Evolutionary conservation across 2,888 invertebrate species (phyloP).

Genomic region (Napeogenes inachia): DNA sequence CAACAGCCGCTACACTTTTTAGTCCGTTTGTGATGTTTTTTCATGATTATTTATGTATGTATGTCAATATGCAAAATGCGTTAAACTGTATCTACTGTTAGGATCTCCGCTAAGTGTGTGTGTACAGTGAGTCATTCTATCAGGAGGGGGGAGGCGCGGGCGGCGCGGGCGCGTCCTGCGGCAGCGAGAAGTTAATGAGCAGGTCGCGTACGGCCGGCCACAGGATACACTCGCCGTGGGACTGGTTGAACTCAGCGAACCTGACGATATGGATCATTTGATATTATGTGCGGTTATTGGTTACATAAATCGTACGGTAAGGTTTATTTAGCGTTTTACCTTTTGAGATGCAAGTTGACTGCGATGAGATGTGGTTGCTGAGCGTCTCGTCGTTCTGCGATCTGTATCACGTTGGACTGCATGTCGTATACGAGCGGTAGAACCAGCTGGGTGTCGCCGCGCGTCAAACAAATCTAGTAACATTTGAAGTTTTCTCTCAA

Average conservation of each 20-base stretch:
- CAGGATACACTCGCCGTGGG: conserved; percentile 92
- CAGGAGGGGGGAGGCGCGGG: conserved; percentile 59
- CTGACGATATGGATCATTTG: conserved; percentile 39
- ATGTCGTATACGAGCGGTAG: conserved; percentile 95
- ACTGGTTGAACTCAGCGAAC: conserved; percentile 85
- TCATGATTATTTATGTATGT: too few relatives aligned
- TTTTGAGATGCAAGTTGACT: conserved; percentile 67
- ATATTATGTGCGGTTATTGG: too few relatives aligned
- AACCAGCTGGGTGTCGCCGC: conserved; percentile 80
- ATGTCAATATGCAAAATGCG: too few relatives aligned
- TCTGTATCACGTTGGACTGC: conserved; percentile 88
- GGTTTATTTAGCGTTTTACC: conserved; percentile 41
- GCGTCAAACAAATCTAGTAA: conserved; percentile 64
- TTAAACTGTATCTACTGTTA: too few relatives aligned
- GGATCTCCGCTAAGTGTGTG: conserved; percentile 9
- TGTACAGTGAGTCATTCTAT: conserved; percentile 35
- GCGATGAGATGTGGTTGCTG: conserved; percentile 72
- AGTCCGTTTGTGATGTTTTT: too few relatives aligned
- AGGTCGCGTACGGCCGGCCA: conserved; percentile 95
- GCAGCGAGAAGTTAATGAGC: conserved; percentile 88
- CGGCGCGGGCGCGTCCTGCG: conserved; percentile 83
- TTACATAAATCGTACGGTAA: not conserved
- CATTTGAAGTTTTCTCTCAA: not conserved
- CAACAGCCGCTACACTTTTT: too few relatives aligned
- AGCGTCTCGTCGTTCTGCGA: conserved; percentile 88